A percentile compares a stretch with the other conserved stretches of the same genome.
Conservation (phyloP, 1,140 invertebrate genomes). For the Rhagoletis zephyria region DNA sequence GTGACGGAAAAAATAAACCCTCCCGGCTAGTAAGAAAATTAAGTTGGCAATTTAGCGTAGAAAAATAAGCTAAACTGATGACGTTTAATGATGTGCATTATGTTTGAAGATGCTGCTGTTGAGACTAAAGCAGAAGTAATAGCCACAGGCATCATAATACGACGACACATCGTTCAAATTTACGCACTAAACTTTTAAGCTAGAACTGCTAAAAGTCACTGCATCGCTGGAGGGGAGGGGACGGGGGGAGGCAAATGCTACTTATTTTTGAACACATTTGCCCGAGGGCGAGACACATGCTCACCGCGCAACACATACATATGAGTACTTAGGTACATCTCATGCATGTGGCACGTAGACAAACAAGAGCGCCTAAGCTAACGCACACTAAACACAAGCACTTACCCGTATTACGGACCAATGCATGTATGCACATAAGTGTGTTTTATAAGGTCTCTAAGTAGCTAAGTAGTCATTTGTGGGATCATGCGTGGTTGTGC, state of each 20-base stretch:
- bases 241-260: neutral
- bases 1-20: conserved; percentile 32
- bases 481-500: neutral
- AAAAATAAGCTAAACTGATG: conserved; percentile 20
- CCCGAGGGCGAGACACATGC: neutral
- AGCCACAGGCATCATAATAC: conserved; percentile 7
- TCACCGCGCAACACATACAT: neutral
- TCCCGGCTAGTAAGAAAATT: neutral
- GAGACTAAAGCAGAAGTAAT: neutral
- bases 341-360: conserved; percentile 15
- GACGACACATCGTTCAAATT: conserved; percentile 27
- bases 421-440: neutral
- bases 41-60: conserved; percentile 25
- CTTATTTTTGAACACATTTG: neutral
- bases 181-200: conserved; percentile 21
- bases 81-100: neutral
- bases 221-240: too few relatives aligned
- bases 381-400: neutral
- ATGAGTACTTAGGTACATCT: neutral
- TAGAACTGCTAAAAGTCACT: neutral
- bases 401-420: neutral
- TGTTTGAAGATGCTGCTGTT: neutral
- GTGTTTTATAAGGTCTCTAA: neutral
- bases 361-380: neutral
- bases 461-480: conserved; percentile 2